These are phyloP conservation scores for Papilio aristodemus DNA, from an alignment of 1,140 invertebrate genomes.

Conservation along the genomic window DNA sequence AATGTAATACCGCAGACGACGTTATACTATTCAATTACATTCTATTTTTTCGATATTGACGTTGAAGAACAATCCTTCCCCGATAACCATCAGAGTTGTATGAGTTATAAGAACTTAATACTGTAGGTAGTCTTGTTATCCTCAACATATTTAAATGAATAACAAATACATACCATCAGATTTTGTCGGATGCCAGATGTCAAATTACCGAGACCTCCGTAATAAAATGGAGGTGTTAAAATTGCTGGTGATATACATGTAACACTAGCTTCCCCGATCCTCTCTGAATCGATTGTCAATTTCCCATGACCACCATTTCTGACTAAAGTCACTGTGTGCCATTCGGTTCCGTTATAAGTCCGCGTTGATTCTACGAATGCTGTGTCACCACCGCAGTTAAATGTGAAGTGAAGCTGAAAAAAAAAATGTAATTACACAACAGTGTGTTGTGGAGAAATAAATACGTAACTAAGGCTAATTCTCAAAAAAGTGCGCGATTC, in stretches of 20 bases:
- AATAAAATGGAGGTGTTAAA: slow-evolving; percentile 87
- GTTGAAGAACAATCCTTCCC: not conserved
- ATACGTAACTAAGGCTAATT: no score
- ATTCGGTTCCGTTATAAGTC: slow-evolving; percentile 90
- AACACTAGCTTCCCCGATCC: slow-evolving; percentile 80
- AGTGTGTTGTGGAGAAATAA: no score
- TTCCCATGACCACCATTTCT: slow-evolving; percentile 82
- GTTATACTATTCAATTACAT: no score
- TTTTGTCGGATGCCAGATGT: slow-evolving; percentile 48
- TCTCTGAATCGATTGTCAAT: slow-evolving; percentile 85
- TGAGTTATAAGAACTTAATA: no score
- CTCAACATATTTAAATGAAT: no score
- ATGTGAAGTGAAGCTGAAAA: slow-evolving; percentile 57
- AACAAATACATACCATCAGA: slow-evolving; percentile 48
- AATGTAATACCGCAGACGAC: no score
- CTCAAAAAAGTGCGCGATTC: no score
- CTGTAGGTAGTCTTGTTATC: no score
- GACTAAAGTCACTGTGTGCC: slow-evolving; percentile 89
- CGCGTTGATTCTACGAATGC: slow-evolving; percentile 81
- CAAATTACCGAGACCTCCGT: slow-evolving; percentile 84
- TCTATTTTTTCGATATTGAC: not conserved
- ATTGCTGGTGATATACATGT: slow-evolving; percentile 81
- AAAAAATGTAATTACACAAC: not conserved
- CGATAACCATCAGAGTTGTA: not conserved
- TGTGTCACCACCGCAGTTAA: slow-evolving; percentile 85